Base-by-base conservation (phyloP, 2,797 vertebrate genomes). In the Xenopus petersii region DNA sequence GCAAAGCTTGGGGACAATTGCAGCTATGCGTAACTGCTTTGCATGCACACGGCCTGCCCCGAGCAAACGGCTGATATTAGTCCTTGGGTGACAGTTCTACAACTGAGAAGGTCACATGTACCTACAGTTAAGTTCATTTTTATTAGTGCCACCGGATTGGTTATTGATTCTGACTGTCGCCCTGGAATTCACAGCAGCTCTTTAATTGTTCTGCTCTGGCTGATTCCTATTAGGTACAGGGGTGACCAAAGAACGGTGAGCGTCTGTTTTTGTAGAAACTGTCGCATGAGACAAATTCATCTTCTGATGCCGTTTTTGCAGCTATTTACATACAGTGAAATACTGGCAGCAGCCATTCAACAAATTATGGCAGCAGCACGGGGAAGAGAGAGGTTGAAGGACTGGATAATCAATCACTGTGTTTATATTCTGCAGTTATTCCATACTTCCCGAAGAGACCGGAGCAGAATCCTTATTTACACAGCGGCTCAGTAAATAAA, bases 51-150 rank as follows among this genome's bases (percentile, higher is more conserved):
- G 33, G 47, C 56, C 54, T 30, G 10, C 11, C 56, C 48, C 42
- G 67, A 67, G 69, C 54, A 54, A 71, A 62, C 67, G 62, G 21
- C 8, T 60, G 63, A 60, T 70, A 76, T 66, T 71, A 16, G 58
- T 55, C 33, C 73, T 49, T 65, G 67, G 48, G 21, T 26, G 42
- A 65, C 67, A 49, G 74, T 56, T 63, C 74, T 54, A 54, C 17
- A 47, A 46, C 67, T 58, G 15, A 61, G 67, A 75, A 75, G 68
- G 74, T 71, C 74, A 76, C 48, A 8, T 15, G 55, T 55, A 11
- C 68, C 49, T 60, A 76, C 70, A 76, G 62, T 76, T 76, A 71
- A 71, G 68, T 62, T 6, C 47, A 59, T 76, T 70, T 76, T 71
- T 76, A 76, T 71, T 71, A 71, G 62, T 21, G n/a, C 51, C 62